Conservation (phyloP, 1,140 invertebrate species). For the Ceratosolen fusciceps region DNA sequence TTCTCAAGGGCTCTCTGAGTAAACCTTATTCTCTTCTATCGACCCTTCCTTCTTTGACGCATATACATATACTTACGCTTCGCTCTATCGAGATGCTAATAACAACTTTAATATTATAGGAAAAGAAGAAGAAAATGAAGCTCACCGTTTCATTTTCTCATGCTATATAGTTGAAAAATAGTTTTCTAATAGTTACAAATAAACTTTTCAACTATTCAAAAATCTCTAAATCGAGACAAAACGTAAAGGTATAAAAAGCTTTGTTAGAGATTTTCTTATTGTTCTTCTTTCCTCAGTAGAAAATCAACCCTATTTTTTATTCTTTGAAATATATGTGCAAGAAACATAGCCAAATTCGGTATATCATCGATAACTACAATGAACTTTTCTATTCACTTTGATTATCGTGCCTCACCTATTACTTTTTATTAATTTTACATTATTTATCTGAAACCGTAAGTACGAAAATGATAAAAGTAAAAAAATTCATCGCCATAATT, state of each 20-base stretch:
- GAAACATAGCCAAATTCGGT: conserved; percentile 2
- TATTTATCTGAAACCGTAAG: background rate
- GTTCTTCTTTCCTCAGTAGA: conserved; percentile 13
- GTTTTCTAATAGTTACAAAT: background rate
- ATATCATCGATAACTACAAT: background rate
- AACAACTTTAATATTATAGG: conserved; percentile 16
- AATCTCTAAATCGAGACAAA: conserved; percentile 14
- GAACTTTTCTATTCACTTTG: conserved; percentile 15
- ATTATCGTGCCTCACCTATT: background rate
- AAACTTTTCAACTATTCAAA: conserved; percentile 10
- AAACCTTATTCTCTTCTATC: conserved; percentile 11
- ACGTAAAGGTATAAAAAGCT: background rate
- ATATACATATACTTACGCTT: conserved; percentile 26
- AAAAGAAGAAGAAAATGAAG: conserved; percentile 19
- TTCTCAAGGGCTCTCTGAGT: conserved; percentile 12
- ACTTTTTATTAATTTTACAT: conserved; percentile 16
- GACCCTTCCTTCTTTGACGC: background rate
- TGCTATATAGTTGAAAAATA: too few relatives aligned
- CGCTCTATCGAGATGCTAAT: background rate
- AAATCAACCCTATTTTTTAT: conserved; percentile 13
- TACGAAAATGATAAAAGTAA: background rate
- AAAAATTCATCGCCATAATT: background rate
- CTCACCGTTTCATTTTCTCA: too few relatives aligned
- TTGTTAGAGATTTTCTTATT: background rate
- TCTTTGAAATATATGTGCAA: background rate